Percentiles rank a stretch among this genome's conserved stretches.
These are phyloP conservation scores for Drosophila repletoides DNA, from an alignment of 1,140 invertebrate genomes.

Conservation along the genomic window DNA sequence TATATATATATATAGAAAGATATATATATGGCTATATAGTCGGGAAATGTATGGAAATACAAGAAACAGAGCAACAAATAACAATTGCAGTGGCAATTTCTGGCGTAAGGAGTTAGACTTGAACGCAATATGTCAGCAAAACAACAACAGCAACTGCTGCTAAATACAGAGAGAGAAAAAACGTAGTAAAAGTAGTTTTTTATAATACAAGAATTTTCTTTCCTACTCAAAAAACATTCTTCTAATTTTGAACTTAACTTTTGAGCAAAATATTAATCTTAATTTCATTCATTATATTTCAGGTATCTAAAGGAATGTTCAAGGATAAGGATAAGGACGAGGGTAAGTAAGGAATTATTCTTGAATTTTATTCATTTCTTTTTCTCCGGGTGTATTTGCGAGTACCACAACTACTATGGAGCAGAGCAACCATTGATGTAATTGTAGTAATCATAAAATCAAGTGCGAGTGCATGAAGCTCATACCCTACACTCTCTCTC, in stretches of 20 bases:
- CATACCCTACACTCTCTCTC: constrained; percentile 3
- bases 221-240: no score
- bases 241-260: no score
- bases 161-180: no score
- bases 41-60: constrained; percentile 64
- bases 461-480: constrained; percentile 77
- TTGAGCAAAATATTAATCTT: no score
- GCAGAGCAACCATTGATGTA: constrained; percentile 43
- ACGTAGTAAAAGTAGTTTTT: no score
- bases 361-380: no score
- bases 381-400: no score
- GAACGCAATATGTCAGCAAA: constrained; percentile 50
- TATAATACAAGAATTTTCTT: no score
- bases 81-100: constrained; percentile 63
- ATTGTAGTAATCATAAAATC: constrained; percentile 80
- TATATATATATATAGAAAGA: not conserved
- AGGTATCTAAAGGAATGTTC: no score
- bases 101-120: constrained; percentile 10
- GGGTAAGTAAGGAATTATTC: no score
- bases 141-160: constrained; percentile 36
- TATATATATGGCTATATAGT: constrained; percentile 20
- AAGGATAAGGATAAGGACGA: no score
- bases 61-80: constrained; percentile 46
- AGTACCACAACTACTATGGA: constrained; percentile 14
- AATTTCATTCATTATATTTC: no score